phyloP scores from a whole-genome alignment of 2,797 vertebrate species.

The Coranthus polyacanthus region DNA sequence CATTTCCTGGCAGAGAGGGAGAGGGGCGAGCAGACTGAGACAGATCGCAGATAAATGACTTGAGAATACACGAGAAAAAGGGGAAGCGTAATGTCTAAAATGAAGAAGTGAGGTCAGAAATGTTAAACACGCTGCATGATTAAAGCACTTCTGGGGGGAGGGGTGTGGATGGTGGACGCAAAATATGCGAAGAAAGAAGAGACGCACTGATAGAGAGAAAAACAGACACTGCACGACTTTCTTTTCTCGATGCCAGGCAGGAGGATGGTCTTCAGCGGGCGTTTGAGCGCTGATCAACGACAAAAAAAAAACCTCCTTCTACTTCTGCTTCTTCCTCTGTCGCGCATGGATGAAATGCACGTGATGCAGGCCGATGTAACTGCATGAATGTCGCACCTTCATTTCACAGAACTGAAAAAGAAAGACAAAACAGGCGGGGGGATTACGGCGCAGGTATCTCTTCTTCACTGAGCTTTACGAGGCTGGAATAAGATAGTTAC shows the following conservation, averaged over 20 bases:
- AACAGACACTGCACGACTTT: no score
- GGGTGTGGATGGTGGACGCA: no score
- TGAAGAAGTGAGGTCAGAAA: conserved; percentile 71
- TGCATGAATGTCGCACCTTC: neutral
- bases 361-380: neutral
- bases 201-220: no score
- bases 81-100: conserved; percentile 56
- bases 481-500: no score
- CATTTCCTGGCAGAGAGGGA: conserved; percentile 72
- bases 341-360: neutral
- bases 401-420: neutral
- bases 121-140: conserved; percentile 26
- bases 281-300: no score
- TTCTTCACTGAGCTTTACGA: no score
- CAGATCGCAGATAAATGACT: conserved; percentile 9
- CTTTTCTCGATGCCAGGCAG: no score
- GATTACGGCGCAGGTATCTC: no score
- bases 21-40: conserved; percentile 22
- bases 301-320: neutral
- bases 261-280: no score
- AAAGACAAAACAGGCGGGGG: no score
- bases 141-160: conserved; percentile 23
- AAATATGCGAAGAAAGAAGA: no score
- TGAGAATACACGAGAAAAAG: conserved; percentile 40
- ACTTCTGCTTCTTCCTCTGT: conserved; percentile 9